Evolutionary conservation across 2,797 vertebrate genomes (phyloP).

Genomic region (Cuculus canorus): DNA sequence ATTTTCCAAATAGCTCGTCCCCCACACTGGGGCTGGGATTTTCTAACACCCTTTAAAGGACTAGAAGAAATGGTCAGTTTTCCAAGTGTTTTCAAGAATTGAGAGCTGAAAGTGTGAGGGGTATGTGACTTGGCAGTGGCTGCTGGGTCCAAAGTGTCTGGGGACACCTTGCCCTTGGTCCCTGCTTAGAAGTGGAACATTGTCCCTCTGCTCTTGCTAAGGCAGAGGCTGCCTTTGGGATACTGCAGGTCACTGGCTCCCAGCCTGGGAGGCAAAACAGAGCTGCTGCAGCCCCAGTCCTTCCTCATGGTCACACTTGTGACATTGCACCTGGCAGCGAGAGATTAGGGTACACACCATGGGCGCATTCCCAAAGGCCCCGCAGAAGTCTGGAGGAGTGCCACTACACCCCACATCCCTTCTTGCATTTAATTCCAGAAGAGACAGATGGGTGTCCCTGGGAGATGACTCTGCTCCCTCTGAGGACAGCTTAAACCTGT

Average conservation of each 20-base stretch:
- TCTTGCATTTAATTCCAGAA: background rate
- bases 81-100: background rate
- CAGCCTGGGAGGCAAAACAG: background rate
- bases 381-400: rapidly evolving
- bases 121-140: background rate
- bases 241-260: background rate
- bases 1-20: constrained; percentile 14
- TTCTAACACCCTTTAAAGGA: background rate
- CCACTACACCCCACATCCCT: rapidly evolving
- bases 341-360: background rate
- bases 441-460: background rate
- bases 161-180: background rate
- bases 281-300: background rate
- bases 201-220: rapidly evolving
- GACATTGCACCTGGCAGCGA: background rate
- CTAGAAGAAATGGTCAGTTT: background rate
- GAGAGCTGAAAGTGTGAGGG: background rate
- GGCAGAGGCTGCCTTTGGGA: background rate
- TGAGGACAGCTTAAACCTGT: background rate
- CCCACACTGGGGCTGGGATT: background rate
- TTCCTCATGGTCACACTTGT: background rate
- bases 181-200: rapidly evolving
- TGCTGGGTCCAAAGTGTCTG: background rate
- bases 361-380: background rate
- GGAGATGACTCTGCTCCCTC: background rate